phyloP scores from a whole-genome alignment of 2,113 vertebrate genomes.

The Bothrops jararaca region DNA sequence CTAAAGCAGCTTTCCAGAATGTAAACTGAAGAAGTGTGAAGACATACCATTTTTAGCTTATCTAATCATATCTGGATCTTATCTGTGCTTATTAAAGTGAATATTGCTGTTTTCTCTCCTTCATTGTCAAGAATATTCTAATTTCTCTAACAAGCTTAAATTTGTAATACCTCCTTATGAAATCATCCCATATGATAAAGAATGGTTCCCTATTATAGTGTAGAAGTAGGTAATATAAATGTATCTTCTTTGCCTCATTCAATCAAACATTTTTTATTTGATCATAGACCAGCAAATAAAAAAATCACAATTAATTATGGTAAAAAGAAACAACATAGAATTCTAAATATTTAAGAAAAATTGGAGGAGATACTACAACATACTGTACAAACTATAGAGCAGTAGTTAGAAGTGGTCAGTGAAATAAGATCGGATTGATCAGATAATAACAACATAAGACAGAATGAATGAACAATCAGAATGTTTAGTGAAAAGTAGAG shows the following conservation, averaged over 20 bases:
- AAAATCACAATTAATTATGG: too few relatives aligned
- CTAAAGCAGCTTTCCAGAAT: not conserved
- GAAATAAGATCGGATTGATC: not conserved
- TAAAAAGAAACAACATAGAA: not conserved
- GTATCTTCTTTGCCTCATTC: slow-evolving; percentile 60
- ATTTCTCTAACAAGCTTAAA: not conserved
- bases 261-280: too few relatives aligned
- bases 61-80: not conserved
- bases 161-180: slow-evolving; percentile 50
- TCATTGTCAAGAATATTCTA: not conserved
- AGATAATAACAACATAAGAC: not conserved
- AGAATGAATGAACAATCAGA: not conserved
- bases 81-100: not conserved
- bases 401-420: not conserved
- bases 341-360: not conserved
- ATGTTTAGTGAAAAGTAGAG: not conserved
- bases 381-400: not conserved
- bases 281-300: too few relatives aligned
- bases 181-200: slow-evolving; percentile 48
- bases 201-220: slow-evolving; percentile 57
- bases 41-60: not conserved
- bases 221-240: slow-evolving; percentile 67
- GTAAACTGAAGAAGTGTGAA: not conserved
- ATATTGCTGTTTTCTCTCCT: not conserved
- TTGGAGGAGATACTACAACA: not conserved